Evolutionary conservation across 2,113 vertebrate species (phyloP), one percentile per base, ranked within the genome.

Genomic region (Corapipo altera): DNA sequence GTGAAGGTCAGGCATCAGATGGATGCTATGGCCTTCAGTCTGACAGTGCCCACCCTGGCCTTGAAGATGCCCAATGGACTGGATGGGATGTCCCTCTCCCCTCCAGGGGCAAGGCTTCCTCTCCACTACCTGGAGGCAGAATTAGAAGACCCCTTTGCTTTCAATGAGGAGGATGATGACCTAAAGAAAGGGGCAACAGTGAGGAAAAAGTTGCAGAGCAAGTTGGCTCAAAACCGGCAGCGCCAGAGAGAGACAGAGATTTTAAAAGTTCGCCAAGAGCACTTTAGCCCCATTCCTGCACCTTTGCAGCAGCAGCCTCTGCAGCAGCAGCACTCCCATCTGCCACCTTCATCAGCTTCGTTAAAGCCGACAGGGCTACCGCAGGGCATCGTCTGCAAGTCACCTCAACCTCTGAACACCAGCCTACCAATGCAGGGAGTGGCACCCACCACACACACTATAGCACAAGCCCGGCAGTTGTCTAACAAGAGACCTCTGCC

Each of bases 101-200:
- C 99, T 43, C 98, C 98, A 22, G 98, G 98, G 94, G 95, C 99
- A 75, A 98, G 98, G 87, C 98, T 99, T 97, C 98, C 99, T 95
- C 97, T 98, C 90, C 98, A 99, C 95, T 99, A 99, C 95, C 97
- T 99, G 70, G 99, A 99, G 46, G 98, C 98, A n/a, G 99, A 99
- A 91, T 97, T 99, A 94, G 98, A 99, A 96, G 99, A 99, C 97
- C 99, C 99, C 32, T 99, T 99, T 97, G 99, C 99, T 98, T 99
- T 99, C 98, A 98, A 99, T 1, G 99, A 99, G 97, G 99, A 99
- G 94, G 99, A 99, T 59, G 98, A 99, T 44, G 97, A 98, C 83
- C 97, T 98, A 90, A 98, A 98, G 97, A 99, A 99, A 98, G 98
- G 98, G 93, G 98, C 97, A 62, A 95, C 98, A 5, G 98, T 99